These are phyloP conservation scores for Turnix velox DNA, from an alignment of 2,113 vertebrate genomes.

Conservation along the genomic window DNA sequence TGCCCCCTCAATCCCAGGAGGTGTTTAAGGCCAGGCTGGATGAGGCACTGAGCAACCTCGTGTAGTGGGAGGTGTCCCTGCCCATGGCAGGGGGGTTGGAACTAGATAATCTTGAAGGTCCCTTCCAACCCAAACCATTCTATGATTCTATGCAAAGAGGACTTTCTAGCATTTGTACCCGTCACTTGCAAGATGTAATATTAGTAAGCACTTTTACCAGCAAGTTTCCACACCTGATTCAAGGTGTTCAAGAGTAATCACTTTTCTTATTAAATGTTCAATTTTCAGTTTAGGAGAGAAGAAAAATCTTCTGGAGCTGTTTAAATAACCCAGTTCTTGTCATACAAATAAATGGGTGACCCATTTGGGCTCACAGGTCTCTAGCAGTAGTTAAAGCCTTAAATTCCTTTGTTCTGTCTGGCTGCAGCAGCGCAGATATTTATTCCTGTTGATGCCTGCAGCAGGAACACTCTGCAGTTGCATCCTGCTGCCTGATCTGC, in stretches of 20 bases:
- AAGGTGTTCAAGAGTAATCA: background rate
- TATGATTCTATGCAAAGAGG: no score
- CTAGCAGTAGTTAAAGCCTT: background rate
- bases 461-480: background rate
- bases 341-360: background rate
- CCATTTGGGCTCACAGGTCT: background rate
- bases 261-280: background rate
- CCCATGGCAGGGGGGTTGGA: no score
- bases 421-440: background rate
- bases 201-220: background rate
- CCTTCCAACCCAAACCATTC: no score
- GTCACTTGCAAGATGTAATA: background rate
- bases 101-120: no score
- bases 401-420: background rate
- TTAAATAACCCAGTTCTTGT: background rate
- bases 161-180: background rate
- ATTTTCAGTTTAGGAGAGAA: background rate
- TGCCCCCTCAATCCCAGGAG: no score
- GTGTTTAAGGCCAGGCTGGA: no score
- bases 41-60: no score
- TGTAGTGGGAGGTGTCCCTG: no score
- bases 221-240: background rate
- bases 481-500: slow-evolving; percentile 29
- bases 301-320: background rate
- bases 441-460: background rate